phyloP scores from a whole-genome alignment of 2,113 vertebrate species.

The Odocoileus virginianus region DNA sequence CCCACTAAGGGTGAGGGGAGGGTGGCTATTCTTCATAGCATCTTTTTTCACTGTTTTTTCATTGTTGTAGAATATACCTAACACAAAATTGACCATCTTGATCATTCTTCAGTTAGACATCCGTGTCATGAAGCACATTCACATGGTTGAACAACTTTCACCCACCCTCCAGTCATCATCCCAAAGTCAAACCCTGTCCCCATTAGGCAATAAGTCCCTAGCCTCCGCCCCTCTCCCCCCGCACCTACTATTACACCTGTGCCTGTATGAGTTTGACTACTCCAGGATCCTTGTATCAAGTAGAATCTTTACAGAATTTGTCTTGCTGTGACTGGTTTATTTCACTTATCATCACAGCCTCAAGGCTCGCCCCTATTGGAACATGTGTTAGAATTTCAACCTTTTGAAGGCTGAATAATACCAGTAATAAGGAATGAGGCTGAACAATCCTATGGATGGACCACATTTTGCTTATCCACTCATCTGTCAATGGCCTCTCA shows the following conservation, averaged over 20 bases:
- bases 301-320: not conserved
- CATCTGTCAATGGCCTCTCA: fast-evolving
- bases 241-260: not conserved
- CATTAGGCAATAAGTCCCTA: not conserved
- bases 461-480: not conserved
- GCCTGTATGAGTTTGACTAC: not conserved
- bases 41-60: not conserved
- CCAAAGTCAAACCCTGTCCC: not conserved
- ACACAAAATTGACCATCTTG: not conserved
- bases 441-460: not conserved
- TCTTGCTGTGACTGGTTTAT: not conserved
- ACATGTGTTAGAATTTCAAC: not conserved
- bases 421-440: not conserved
- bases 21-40: not conserved
- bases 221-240: fast-evolving
- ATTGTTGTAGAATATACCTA: not conserved
- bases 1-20: not conserved
- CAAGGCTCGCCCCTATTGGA: not conserved
- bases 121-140: not conserved
- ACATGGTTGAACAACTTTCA: fast-evolving
- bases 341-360: not conserved
- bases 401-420: not conserved
- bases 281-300: fast-evolving
- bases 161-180: not conserved
- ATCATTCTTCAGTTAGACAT: no score